Evolutionary conservation across 1,140 invertebrate species (phyloP), one percentile per base, ranked within the genome.

Genomic region (Zaprionus camerounensis): DNA sequence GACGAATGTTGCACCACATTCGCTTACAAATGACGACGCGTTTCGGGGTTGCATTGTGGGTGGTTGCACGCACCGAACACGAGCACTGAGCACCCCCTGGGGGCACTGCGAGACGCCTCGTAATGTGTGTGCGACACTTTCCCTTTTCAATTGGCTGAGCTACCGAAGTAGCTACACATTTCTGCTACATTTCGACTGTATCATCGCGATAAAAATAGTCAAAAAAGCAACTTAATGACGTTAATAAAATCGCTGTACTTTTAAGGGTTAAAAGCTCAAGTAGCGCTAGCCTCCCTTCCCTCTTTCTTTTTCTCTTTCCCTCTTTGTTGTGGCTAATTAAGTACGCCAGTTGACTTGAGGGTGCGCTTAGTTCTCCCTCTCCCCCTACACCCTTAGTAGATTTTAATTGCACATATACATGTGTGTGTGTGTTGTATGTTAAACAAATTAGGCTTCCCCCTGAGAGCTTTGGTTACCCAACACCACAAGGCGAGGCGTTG

Each of bases 401-500:
- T 76, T 80, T 80, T 83, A 88, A 88, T 81, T 87, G 80, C 67
- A 57, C n/a, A n/a, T 22, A 2, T 34, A 57, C 61, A 24, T 65
- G 31, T 77, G 46, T 67, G 7, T 51, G 1, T 20, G 20, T 20
- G 20, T 46, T 63, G 51, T 59, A 24, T 66, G 68, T 67, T 75
- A 65, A 88, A 87, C 84, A 87, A 87, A 88, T 87, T 87, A 81
- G 80, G 68, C 64, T 83, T 88, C 73, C 84, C 77, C 71, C 74
- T 31, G 41, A 46, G 41, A 68, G 49, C 51, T 68, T 68, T 64
- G 58, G 71, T 77, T 64, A 77, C 71, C 67, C 63, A 73, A 72
- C 61, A 76, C 61, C 24, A 55, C 17, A 41, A 66, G 75, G 59
- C 71, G 51, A 66, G 71, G 59, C 67, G 63, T 38, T 71, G 82